phyloP scores from a whole-genome alignment of 2,888 invertebrate genomes.

The Mechanitis mazaeus region DNA sequence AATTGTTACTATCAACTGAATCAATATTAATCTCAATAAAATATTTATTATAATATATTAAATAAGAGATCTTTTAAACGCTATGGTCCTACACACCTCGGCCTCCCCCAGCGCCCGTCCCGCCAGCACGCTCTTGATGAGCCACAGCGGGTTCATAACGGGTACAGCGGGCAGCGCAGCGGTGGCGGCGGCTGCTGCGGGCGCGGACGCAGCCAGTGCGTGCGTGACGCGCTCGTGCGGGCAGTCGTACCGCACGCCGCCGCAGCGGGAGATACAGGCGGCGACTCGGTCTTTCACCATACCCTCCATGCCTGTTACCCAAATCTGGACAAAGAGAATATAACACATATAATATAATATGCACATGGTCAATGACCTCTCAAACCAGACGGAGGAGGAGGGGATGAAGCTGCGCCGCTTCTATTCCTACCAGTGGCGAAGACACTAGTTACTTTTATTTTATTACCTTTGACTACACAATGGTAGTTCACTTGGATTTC shows the following conservation, averaged over 20 bases:
- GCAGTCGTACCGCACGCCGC: slow-evolving; percentile 87
- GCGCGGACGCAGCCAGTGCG: slow-evolving; percentile 78
- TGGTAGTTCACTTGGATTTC: too few species aligned
- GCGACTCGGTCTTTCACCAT: slow-evolving; percentile 54
- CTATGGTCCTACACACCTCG: slow-evolving; percentile 38
- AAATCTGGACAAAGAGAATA: slow-evolving; percentile 43
- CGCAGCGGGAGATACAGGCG: slow-evolving; percentile 76
- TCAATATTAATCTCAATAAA: too few species aligned
- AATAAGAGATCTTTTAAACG: too few species aligned
- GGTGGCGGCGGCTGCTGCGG: slow-evolving; percentile 31
- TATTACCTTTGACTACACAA: too few species aligned
- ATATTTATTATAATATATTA: too few species aligned
- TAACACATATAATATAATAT: too few species aligned
- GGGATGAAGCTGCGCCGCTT: too few species aligned
- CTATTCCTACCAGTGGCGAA: too few species aligned
- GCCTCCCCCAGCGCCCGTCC: slow-evolving; percentile 46
- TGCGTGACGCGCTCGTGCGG: slow-evolving; percentile 86
- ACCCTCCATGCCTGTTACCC: slow-evolving; percentile 59
- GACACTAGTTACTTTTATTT: too few species aligned
- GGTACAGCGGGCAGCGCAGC: slow-evolving; percentile 65
- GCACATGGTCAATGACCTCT: too few species aligned
- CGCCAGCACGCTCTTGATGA: slow-evolving; percentile 82
- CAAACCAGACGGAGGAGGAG: too few species aligned
- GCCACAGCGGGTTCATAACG: slow-evolving; percentile 84
- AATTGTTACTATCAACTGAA: too few species aligned